Evolutionary conservation across 1,140 invertebrate genomes (phyloP).

Genomic region (Halesus radiatus): DNA sequence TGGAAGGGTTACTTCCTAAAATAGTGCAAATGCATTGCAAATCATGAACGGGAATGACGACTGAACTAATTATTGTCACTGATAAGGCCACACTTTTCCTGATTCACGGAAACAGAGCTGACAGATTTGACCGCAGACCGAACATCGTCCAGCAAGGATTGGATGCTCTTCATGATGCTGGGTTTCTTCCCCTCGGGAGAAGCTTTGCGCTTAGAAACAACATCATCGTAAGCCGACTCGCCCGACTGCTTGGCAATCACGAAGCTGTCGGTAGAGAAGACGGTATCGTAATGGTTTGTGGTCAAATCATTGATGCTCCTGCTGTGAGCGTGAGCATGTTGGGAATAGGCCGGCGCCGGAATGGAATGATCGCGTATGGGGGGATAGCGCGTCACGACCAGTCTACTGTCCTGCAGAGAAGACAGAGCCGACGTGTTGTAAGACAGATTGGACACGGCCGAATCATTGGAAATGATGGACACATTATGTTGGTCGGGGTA

Average conservation of each 20-base stretch:
- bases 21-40: not conserved
- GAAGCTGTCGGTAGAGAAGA: constrained; percentile 63
- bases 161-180: constrained; percentile 61
- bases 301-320: constrained; percentile 42
- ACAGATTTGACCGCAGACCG: constrained; percentile 57
- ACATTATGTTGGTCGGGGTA: not conserved
- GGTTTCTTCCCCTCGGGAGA: constrained; percentile 53
- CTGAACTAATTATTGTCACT: constrained; percentile 13
- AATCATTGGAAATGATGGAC: constrained; percentile 6
- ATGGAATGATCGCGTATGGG: not conserved
- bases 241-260: constrained; percentile 62
- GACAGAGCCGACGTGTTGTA: not conserved
- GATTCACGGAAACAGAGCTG: constrained; percentile 58
- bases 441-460: not conserved
- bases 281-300: constrained; percentile 63
- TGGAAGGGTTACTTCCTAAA: not conserved
- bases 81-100: constrained; percentile 59
- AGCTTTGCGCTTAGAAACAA: not conserved
- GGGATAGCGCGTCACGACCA: not conserved
- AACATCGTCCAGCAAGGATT: constrained; percentile 54
- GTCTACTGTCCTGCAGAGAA: not conserved
- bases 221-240: constrained; percentile 6
- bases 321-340: constrained; percentile 26
- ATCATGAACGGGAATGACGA: not conserved
- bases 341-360: not conserved